A percentile compares a stretch with the other conserved stretches of the same genome.
phyloP scores from a whole-genome alignment of 2,888 invertebrate genomes.

The Parelbella ahira region DNA sequence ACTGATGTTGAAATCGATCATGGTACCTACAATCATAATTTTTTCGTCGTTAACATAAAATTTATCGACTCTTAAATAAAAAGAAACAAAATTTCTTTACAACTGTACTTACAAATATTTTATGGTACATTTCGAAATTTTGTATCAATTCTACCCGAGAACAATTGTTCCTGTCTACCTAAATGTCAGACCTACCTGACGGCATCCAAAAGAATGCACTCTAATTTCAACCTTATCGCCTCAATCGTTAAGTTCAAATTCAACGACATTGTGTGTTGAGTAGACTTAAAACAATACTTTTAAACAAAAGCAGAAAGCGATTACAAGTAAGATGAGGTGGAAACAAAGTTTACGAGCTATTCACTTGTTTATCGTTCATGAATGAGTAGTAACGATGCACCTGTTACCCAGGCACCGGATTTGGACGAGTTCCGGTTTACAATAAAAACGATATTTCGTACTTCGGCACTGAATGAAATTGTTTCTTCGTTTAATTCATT shows the following conservation, averaged over 20 bases:
- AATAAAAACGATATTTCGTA: constrained; percentile 13
- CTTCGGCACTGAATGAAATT: constrained; percentile 19
- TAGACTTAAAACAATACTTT: constrained; percentile 12
- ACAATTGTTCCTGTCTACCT: neutral
- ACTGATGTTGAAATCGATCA: too few species aligned
- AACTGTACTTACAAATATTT: constrained; percentile 9
- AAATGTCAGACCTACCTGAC: neutral
- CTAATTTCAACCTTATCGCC: too few species aligned
- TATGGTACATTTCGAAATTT: constrained; percentile 10
- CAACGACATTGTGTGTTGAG: too few species aligned
- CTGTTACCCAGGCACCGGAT: constrained; percentile 21
- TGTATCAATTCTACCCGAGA: constrained; percentile 6
- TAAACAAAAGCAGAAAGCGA: constrained; percentile 10
- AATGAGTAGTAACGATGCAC: constrained; percentile 24
- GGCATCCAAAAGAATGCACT: neutral
- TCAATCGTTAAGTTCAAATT: too few species aligned
- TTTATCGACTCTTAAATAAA: too few species aligned
- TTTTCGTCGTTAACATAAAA: too few species aligned
- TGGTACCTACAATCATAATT: too few species aligned
- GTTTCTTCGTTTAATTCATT: constrained; percentile 12
- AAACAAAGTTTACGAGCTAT: constrained; percentile 21
- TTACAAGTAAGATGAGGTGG: constrained; percentile 10
- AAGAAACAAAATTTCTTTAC: too few species aligned
- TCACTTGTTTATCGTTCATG: constrained; percentile 21
- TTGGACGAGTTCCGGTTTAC: constrained; percentile 24